Conservation (phyloP, 2,888 invertebrate species). For the Tupiocoris notatus region DNA sequence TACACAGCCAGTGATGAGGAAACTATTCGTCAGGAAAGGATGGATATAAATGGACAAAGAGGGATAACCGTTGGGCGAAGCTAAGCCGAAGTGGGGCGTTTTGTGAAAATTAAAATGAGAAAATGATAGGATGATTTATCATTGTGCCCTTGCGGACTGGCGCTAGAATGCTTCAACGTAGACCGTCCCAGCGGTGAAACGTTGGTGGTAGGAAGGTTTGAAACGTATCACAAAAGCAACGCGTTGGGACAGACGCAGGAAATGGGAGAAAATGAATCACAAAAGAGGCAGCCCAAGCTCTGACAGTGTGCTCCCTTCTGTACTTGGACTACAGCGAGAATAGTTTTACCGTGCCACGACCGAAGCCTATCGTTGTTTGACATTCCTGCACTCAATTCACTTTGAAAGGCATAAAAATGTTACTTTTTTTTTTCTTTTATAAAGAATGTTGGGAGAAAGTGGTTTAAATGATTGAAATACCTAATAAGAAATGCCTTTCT, state of each 20-base stretch:
- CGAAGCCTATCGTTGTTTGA: no score
- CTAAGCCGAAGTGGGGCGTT: background rate
- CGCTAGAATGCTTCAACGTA: background rate
- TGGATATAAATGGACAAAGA: background rate
- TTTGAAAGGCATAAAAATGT: no score
- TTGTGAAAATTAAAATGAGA: constrained; percentile 30
- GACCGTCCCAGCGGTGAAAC: background rate
- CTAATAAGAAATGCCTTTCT: no score
- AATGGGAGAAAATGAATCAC: constrained; percentile 23
- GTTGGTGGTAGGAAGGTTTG: background rate
- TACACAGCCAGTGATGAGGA: background rate
- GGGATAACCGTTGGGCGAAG: background rate
- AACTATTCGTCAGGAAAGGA: background rate
- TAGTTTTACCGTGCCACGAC: background rate
- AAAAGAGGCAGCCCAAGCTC: constrained; percentile 17
- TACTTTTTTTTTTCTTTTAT: no score
- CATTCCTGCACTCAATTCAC: no score
- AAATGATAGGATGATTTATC: constrained; percentile 31
- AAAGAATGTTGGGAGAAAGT: no score
- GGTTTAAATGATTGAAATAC: no score
- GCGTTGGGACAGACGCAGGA: constrained; percentile 1
- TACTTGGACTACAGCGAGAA: background rate
- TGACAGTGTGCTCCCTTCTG: background rate
- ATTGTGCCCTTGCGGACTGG: background rate
- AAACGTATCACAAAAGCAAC: background rate